Base-by-base conservation (phyloP, 2,888 invertebrate genomes). In the Parnassius apollo region DNA sequence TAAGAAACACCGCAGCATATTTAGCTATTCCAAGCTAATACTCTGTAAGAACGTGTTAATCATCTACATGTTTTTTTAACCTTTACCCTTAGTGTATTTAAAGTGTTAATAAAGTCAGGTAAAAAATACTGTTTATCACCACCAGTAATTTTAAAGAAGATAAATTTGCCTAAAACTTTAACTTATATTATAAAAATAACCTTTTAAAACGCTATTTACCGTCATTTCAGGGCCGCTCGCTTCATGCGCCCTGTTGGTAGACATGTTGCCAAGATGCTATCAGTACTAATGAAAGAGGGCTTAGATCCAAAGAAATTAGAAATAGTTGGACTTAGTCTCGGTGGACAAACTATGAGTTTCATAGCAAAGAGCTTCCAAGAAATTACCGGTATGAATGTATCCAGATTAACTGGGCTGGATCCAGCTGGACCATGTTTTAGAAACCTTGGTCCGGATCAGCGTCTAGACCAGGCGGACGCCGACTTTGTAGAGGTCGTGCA, bases 351-450 rank as follows among this genome's bases (percentile, higher is more conserved):
- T 0, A 73, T 80, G 2, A 82, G 89, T 64, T 88, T 80, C 62
- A 77, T 85, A 46, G 88, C 81, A 4, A 89, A 88, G 59, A 73
- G 80, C 68, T 88, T 75, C 63, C 71, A 68, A 57, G 48, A 67
- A 0, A 25, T 82, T 18, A 83, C 86, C 1, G 88, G 87, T 0
- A 67, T 52, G 22, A 87, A 78, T 2, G 68, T 88, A 18, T 78
- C 82, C 0, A 76, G 83, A 59, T 42, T 78, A 11, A 85, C 83
- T 0, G 88, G 74, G 0, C 57, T 89, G 2, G 88, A 89, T 9
- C 86, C 88, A 0, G 66, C 85, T 1, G 88, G 88, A 0, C 86
- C 87, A 1, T 89, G 88, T 70, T 89, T 87, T 68, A 76, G 88
- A 10, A 77, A 83, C 63, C 71, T 81, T 0, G 75, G 74, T 0